Evolutionary conservation across 2,797 vertebrate species (phyloP).

Genomic region (Acanthornis magna): DNA sequence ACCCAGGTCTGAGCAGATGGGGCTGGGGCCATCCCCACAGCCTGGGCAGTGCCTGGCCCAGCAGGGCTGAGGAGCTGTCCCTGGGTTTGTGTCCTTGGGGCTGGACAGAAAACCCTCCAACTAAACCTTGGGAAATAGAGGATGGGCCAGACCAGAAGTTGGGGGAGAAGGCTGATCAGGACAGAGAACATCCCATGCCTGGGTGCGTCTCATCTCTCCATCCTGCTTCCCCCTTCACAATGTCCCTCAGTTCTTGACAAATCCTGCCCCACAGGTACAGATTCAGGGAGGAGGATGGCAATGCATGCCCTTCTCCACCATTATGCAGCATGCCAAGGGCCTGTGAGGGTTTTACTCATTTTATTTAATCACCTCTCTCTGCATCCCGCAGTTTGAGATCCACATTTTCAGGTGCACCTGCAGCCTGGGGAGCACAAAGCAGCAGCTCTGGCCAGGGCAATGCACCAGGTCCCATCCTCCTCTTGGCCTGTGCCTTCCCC

Average conservation of each 20-base stretch:
- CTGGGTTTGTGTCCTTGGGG: background rate
- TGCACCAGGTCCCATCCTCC: background rate
- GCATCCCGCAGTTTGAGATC: background rate
- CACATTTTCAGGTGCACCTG: background rate
- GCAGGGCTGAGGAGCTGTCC: background rate
- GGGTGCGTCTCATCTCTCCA: accelerated
- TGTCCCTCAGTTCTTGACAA: background rate
- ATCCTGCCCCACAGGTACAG: background rate
- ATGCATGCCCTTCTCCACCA: background rate
- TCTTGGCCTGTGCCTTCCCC: background rate
- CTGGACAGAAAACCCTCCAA: accelerated
- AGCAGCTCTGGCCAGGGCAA: background rate
- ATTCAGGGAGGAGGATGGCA: background rate
- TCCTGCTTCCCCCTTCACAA: background rate
- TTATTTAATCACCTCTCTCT: background rate
- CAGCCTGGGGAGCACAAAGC: background rate
- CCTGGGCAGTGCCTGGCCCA: background rate
- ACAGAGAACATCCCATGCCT: background rate
- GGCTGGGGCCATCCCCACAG: background rate
- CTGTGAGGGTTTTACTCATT: background rate
- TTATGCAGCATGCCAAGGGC: background rate
- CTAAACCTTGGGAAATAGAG: background rate
- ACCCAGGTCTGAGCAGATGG: background rate
- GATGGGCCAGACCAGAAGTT: background rate
- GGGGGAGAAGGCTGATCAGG: background rate